Percentiles rank a stretch among this genome's conserved stretches.
Evolutionary conservation across 2,113 vertebrate species (phyloP).

Genomic region (Sitta europaea): DNA sequence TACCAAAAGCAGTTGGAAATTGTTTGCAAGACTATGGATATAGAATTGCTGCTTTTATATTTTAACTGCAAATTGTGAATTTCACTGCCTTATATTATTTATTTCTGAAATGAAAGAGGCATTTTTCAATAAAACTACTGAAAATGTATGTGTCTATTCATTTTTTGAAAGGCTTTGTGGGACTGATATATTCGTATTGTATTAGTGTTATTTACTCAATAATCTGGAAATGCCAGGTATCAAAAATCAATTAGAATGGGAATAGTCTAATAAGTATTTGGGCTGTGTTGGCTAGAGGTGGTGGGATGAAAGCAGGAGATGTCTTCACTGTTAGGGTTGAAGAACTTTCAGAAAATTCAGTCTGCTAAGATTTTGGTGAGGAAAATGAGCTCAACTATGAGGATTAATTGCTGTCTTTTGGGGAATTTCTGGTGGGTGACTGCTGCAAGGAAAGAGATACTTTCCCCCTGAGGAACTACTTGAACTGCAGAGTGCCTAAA

Average conservation of each 20-base stretch:
- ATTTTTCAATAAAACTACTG: slow-evolving; percentile 99
- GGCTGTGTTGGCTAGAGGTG: background rate
- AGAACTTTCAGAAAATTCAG: background rate
- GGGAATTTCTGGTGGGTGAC: background rate
- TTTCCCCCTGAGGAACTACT: background rate
- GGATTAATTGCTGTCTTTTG: background rate
- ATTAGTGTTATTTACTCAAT: background rate
- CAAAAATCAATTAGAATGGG: background rate
- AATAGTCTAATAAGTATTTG: background rate
- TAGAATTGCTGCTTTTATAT: slow-evolving; percentile 93
- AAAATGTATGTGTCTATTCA: slow-evolving; percentile 75
- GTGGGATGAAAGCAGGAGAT: background rate
- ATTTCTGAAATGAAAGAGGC: slow-evolving; percentile 99
- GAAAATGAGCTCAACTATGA: background rate
- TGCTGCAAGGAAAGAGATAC: background rate
- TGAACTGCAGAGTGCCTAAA: background rate
- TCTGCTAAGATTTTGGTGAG: background rate
- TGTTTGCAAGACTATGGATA: slow-evolving; percentile 91
- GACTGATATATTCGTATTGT: background rate
- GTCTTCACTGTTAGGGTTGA: background rate
- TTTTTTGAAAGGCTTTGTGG: slow-evolving; percentile 20
- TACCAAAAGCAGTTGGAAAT: slow-evolving; percentile 91
- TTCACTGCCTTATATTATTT: slow-evolving; percentile 99
- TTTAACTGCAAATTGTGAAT: slow-evolving; percentile 99
- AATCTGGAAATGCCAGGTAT: background rate